Evolutionary conservation across 1,140 invertebrate species (phyloP).

Genomic region (Drosophila serrata): DNA sequence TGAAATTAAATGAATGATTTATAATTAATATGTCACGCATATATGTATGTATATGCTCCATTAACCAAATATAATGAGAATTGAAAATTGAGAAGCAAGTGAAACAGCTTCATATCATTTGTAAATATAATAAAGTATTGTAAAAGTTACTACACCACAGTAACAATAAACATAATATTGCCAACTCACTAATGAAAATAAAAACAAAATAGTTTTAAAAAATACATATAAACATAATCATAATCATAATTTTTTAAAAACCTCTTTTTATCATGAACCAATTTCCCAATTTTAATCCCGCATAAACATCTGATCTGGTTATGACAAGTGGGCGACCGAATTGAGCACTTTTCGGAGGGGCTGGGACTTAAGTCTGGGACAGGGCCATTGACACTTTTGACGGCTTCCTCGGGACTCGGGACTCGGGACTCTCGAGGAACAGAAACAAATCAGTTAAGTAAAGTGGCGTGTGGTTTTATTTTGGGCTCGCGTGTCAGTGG

Average conservation of each 20-base stretch:
- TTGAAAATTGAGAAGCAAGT: neutral
- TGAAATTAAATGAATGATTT: neutral
- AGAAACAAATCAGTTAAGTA: conserved; percentile 59
- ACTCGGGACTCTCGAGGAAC: conserved; percentile 17
- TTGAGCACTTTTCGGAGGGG: conserved; percentile 15
- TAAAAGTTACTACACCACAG: too few relatives aligned
- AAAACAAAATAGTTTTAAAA: too few relatives aligned
- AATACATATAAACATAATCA: too few relatives aligned
- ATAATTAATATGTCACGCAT: neutral
- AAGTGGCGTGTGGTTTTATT: conserved; percentile 47
- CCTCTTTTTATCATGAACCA: neutral
- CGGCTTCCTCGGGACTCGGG: conserved; percentile 1
- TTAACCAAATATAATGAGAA: neutral
- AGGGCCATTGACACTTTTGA: conserved; percentile 30
- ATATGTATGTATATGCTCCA: neutral
- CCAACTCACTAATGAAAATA: too few relatives aligned
- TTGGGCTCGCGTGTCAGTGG: conserved; percentile 45
- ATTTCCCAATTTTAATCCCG: neutral
- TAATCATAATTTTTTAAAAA: too few relatives aligned
- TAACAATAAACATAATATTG: too few relatives aligned
- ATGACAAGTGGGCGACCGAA: conserved; percentile 20
- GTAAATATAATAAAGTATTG: too few relatives aligned
- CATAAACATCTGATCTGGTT: conserved; percentile 17
- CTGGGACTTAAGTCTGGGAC: conserved; percentile 31
- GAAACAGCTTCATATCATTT: too few relatives aligned